Base-by-base conservation (phyloP, 1,140 invertebrate genomes). In the Apis dorsata region DNA sequence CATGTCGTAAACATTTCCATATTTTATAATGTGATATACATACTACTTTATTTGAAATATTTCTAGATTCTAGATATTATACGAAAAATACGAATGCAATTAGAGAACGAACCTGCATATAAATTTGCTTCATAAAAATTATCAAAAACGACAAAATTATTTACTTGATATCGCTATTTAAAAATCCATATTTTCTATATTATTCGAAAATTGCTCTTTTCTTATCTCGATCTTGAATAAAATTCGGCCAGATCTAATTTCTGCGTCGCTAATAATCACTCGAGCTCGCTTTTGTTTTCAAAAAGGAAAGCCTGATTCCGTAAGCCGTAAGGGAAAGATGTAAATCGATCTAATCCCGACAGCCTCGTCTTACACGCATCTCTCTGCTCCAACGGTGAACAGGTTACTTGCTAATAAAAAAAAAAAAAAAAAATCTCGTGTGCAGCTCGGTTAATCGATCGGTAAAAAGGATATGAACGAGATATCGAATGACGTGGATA, bases 401-500 rank as follows among this genome's bases (percentile, higher is more conserved):
- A 15, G 53, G 74, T 59, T 53, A 71, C 15, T 19, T 51, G 34
- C 62, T 51, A 57, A 28, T 73, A 66, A 79, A 83, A 83, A 85
- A 81, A 75, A 28, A 75, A 28, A 72, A 66, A 79, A 83, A 83
- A 85, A 81, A 75, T 68, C 68, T 70, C 34, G 57, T 63, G 28
- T 57, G 60, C 74, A 69, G 81, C 79, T 83, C 72, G 84, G 82
- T 85, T 79, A 88, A 89, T 91, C 81, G 86, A 85, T 88, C 81
- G 76, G 72, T 88, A 90, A 90, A 91, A 90, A 90, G 78, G 65
- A 62, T 77, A 81, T 76, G 60, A 75, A 70, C 51, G 28, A 62
- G 76, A 84, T 91, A 88, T 91, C 88, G 75, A 51, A 63, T 90
- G 60, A 59, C 79, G 24, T 7, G n/a, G 73, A 81, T 88, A 88